Base-by-base conservation (phyloP, 2,888 invertebrate genomes). In the Cinara cedri region DNA sequence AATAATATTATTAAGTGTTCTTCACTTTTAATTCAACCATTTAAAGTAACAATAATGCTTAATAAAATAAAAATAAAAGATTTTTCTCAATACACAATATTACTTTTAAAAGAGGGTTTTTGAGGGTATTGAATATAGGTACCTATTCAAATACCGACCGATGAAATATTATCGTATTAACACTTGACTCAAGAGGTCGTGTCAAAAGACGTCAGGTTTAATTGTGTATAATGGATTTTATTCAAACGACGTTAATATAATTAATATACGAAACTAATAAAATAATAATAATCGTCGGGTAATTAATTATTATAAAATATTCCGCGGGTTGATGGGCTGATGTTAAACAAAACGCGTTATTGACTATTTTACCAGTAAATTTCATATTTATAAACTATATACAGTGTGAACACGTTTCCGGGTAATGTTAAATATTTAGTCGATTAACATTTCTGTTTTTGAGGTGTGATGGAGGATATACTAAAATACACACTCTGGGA, bases 91-190 rank as follows among this genome's bases (percentile, higher is more conserved):
- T 3, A 19, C 34, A 34, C 6, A 34, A 34, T 54, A 68, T 13
- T 68, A n/a, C n/a, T n/a, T 68, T 68, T 13, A n/a, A n/a, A 54
- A 1, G 16, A 72, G 49, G 14, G 62, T 62, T 34, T 14, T 72
- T 49, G 1, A 13, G n/a, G 6, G 16, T 72, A 62, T 72, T 14
- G 49, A 54, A 19, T 24, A 24, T 8, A 3, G 55, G 26, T 10
- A 63, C 10, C n/a, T 51, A 34, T 34, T 72, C 34, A 6, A 21
- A 16, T 16, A 51, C 62, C 62, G 62, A 72, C 51, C 11, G 49
- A 51, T 49, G 49, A 24, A 3, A 63, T 51, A 49, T 57, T 72
- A 72, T 72, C 60, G 26, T 26, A 60, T 57, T 66, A 19, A 34
- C 34, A 34, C 34, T 60, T 1, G 21, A 42, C 57, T 57, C 24